Base-by-base conservation (phyloP, 1,140 invertebrate species). In the Caerostris darwini region DNA sequence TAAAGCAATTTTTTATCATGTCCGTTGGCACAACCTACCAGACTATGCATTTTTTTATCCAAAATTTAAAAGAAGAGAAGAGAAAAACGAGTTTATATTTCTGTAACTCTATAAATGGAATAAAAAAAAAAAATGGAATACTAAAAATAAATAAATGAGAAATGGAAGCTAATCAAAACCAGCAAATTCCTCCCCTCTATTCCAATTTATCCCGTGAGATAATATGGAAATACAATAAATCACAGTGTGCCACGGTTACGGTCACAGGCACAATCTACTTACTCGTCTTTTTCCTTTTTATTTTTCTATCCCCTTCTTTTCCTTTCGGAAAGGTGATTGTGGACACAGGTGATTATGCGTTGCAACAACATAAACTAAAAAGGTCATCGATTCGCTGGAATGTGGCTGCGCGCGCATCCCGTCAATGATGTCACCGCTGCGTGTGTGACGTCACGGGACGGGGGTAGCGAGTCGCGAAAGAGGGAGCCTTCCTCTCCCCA, bases 371-470 rank as follows among this genome's bases (percentile, higher is more conserved):
- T 82, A 88, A 89, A 94, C 85, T 67, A 94, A 94, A 94, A 94
- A 94, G 92, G 92, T 94, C 92, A 94, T 94, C 85, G 92, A 94
- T 94, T 94, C 92, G 92, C n/a, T 82, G 58, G 50, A 85, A 69
- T 53, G 14, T n/a, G 56, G 12, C 10, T 77, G 92, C 92, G 92
- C 59, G 86, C 85, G 92, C 92, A 81, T 59, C 19, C 12, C n/a
- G 10, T 17, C 6, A 19, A 69, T 94, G 85, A 94, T 69, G 92
- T 94, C 92, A 94, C 58, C 85, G 17, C 92, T 57, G 87, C 92
- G 92, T 94, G 57, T 5, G 85, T 88, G 92, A 94, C 92, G 92
- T 94, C 92, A 89, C 67, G 12, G 19, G 7, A n/a, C 71, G 54
- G 53, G 4, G 57, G 85, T 34, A 34, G 58, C 57, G 34, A 19